phyloP scores from a whole-genome alignment of 2,113 vertebrate genomes.

The Cyphomyrus plagiostoma region DNA sequence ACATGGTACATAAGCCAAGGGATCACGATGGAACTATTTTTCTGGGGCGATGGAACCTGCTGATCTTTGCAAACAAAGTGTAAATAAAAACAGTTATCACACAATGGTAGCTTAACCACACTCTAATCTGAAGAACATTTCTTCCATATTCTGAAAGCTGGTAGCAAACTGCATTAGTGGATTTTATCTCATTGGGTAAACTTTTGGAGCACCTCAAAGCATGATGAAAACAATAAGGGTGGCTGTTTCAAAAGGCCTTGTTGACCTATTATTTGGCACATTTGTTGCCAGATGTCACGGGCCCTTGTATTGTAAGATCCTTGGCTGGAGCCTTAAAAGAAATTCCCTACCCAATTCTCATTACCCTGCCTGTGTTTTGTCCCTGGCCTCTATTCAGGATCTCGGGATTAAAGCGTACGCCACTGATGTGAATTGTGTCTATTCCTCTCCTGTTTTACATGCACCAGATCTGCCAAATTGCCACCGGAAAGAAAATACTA shows the following conservation, averaged over 20 bases:
- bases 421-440: not conserved
- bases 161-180: not conserved
- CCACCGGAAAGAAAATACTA: not conserved
- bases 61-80: too few species aligned
- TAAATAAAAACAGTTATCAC: too few species aligned
- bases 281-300: not conserved
- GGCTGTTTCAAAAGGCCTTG: not conserved
- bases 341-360: not conserved
- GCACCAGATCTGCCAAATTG: not conserved
- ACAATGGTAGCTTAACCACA: too few species aligned
- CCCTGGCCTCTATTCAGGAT: not conserved
- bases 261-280: not conserved
- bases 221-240: not conserved
- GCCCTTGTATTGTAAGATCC: not conserved
- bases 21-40: not conserved
- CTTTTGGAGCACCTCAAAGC: not conserved
- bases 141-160: not conserved
- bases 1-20: not conserved
- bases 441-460: not conserved
- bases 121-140: not conserved
- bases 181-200: not conserved
- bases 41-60: too few species aligned
- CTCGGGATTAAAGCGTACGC: not conserved
- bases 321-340: not conserved
- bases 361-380: not conserved